These are phyloP conservation scores for Hirtodrosophila trivittata DNA, from an alignment of 2,888 invertebrate species.

Conservation along the genomic window DNA sequence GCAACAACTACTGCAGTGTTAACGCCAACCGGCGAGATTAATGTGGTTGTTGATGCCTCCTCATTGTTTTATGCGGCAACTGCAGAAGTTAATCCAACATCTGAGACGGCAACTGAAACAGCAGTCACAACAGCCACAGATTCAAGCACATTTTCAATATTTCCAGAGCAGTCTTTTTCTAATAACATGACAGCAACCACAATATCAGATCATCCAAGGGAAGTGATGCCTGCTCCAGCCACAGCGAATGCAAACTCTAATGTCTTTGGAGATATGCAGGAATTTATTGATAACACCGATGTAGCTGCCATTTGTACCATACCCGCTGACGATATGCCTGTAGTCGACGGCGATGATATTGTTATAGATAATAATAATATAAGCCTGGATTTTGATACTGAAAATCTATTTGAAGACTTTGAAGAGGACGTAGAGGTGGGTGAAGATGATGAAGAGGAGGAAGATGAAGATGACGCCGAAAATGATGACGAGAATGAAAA, in stretches of 20 bases:
- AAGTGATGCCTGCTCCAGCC: background rate
- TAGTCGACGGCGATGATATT: slow-evolving; percentile 79
- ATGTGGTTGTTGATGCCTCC: slow-evolving; percentile 62
- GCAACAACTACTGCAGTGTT: slow-evolving; percentile 41
- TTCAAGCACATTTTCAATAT: slow-evolving; percentile 36
- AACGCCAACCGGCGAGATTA: slow-evolving; percentile 41
- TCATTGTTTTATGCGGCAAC: slow-evolving; percentile 53
- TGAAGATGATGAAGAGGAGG: slow-evolving; percentile 67
- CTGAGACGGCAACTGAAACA: background rate
- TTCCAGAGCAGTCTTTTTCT: slow-evolving; percentile 38
- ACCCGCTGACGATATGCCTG: slow-evolving; percentile 80
- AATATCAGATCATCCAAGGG: slow-evolving; percentile 4
- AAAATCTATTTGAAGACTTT: slow-evolving; percentile 78
- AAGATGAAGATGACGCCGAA: slow-evolving; percentile 70
- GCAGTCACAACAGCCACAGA: slow-evolving; percentile 6
- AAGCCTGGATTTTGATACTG: slow-evolving; percentile 79
- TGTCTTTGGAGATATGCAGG: slow-evolving; percentile 68
- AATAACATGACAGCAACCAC: slow-evolving; percentile 7
- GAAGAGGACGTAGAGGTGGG: slow-evolving; percentile 67
- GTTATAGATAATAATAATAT: slow-evolving; percentile 81
- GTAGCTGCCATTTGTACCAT: slow-evolving; percentile 72
- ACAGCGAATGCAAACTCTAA: slow-evolving; percentile 26
- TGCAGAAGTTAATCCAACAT: slow-evolving; percentile 2
- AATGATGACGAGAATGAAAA: slow-evolving; percentile 79
- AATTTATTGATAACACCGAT: slow-evolving; percentile 64